Percentiles rank a stretch among this genome's conserved stretches.
These are phyloP conservation scores for Pseudorasbora parva DNA, from an alignment of 2,113 vertebrate species.

Conservation along the genomic window DNA sequence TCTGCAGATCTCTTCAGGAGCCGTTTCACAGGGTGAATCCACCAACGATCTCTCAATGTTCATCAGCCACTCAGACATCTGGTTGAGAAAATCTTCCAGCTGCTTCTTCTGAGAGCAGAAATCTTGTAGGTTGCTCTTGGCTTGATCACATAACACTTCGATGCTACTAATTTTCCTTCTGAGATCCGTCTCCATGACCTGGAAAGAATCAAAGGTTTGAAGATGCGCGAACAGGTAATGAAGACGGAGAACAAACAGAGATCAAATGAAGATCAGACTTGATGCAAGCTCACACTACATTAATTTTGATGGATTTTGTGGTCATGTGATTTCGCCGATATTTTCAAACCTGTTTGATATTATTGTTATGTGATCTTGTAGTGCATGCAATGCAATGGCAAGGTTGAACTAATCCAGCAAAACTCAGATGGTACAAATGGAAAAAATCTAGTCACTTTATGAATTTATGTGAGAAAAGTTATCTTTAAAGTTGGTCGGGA, in stretches of 20 bases:
- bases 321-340: too few species aligned
- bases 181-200: slow-evolving; percentile 91
- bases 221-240: not conserved
- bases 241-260: not conserved
- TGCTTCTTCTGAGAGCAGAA: slow-evolving; percentile 84
- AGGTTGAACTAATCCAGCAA: too few species aligned
- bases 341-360: too few species aligned
- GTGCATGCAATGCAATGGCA: too few species aligned
- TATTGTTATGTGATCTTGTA: too few species aligned
- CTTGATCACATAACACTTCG: slow-evolving; percentile 83
- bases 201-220: slow-evolving; percentile 42
- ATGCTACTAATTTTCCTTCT: slow-evolving; percentile 84
- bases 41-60: slow-evolving; percentile 81
- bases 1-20: slow-evolving; percentile 85
- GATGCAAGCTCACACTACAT: too few species aligned
- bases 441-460: too few species aligned
- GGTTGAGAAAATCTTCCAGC: slow-evolving; percentile 83
- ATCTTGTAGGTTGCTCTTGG: slow-evolving; percentile 82
- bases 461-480: too few species aligned
- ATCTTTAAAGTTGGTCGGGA: too few species aligned
- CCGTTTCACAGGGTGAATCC: slow-evolving; percentile 72
- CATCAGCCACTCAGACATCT: slow-evolving; percentile 82
- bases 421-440: too few species aligned
- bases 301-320: too few species aligned
- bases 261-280: not conserved